Evolutionary conservation across 2,113 vertebrate genomes (phyloP), one percentile per base, ranked within the genome.

Genomic region (Spea bombifrons): DNA sequence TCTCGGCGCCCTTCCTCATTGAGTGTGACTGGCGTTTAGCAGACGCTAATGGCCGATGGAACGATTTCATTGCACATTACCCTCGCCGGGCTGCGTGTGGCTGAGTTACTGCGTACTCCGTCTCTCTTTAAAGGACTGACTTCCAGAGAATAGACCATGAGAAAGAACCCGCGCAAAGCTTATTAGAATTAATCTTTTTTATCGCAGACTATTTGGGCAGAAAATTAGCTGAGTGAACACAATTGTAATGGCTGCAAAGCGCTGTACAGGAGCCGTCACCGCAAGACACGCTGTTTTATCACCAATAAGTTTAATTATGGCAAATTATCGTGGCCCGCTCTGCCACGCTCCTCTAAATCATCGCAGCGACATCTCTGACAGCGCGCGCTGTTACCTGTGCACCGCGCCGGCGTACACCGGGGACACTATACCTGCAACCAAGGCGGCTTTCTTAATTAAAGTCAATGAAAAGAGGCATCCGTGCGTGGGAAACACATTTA

Each of bases 371-470:
- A 44, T 17, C 65, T 66, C 50, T 49, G 67, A 67, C 75, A 59
- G 17, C 8, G n/a, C 66, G 4, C 3, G 6, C 57, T n/a, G 10
- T 30, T 72, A 78, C 76, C 69, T 72, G 69, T 53, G 76, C 16
- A 71, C 66, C 50, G 52, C 59, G 8, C 3, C n/a, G 15, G 10
- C n/a, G 59, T 44, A 71, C 76, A 9, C 75, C 16, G 13, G 69
- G 76, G 67, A 72, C 52, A 47, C 76, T 16, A 49, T 64, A 71
- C 68, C 63, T 57, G 68, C 61, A 72, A 66, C 76, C 55, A 59
- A 78, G 12, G 30, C 76, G 17, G 68, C 9, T 71, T 52, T 66
- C 30, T 78, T 78, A 78, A 78, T 78, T 78, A 78, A 78, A 78
- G 76, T 65, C 69, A 15, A 45, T 72, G 69, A 65, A 78, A 45